Evolutionary conservation across 2,113 vertebrate species (phyloP), one percentile per base, ranked within the genome.

Genomic region (Gracilinanus agilis): DNA sequence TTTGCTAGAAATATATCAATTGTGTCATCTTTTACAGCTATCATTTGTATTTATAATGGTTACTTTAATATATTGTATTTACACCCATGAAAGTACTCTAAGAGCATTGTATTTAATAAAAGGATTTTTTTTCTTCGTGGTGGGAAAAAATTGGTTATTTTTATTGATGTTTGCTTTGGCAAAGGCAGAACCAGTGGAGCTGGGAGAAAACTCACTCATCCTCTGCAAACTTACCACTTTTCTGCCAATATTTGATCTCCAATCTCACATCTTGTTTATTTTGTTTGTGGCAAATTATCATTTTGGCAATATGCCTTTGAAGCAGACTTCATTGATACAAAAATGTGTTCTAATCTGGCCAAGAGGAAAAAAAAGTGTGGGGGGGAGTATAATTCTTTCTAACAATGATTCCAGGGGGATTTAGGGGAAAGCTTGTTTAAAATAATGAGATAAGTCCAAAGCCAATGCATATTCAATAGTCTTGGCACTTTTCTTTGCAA

Each of bases 211-310:
- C 94, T 97, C 94, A 8, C 93, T 98, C 93, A 91, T 98, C 97
- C 95, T 98, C 96, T 94, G 92, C 93, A 98, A 97, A 97, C 96
- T 97, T 97, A 95, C 75, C 58, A 94, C 88, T 97, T 96, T 97
- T 95, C 98, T 98, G 98, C 97, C 98, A 98, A 98, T 98, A 98
- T 98, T 98, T 98, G 97, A 97, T 98, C 97, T 98, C 94, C 96
- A 96, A 92, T 98, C 98, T 98, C 98, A 97, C 92, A 97, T 97
- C 97, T 98, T 98, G 96, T 98, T 98, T 98, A 97, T 98, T 98
- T 98, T 98, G 95, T 97, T 98, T 98, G 97, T 96, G 95, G 95
- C 90, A 96, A 98, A 98, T 98, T 98, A 98, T 98, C 96, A 95
- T 98, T 97, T 98, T 98, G 98, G 98, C 98, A 97, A 97, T 92